Evolutionary conservation across 2,113 vertebrate species (phyloP), one percentile per base, ranked within the genome.

Genomic region (Trematomus loennbergii): DNA sequence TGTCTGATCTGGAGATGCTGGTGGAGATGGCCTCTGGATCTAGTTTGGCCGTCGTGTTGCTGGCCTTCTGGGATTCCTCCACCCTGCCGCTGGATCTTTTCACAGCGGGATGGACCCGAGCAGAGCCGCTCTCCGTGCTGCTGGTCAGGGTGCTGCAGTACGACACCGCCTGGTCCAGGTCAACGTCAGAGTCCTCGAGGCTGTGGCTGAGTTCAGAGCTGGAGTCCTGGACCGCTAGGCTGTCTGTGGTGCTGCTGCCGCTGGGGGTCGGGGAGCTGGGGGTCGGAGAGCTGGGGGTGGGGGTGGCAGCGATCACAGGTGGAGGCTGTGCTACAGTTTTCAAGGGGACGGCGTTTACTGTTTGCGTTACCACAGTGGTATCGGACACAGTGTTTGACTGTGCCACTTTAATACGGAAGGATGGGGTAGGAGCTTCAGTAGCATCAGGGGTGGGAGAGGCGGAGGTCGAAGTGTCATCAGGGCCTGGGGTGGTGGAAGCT

Each of bases 131-230:
- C 16, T n/a, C 85, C 29, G 96, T 88, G 13, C 85, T 94, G 85
- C 94, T 95, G 73, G 73, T 88, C 58, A 89, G 75, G 87, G 79
- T 91, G 88, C 87, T 94, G 89, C 94, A 83, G 60, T 73, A 61
- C 43, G 92, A 94, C 50, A 78, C 94, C 57, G 54, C 61, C 2
- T 82, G 89, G 57, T 97, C 96, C 5, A 89, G 91, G 79, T 96
- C 96, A 81, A 62, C 57, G 40, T 97, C 97, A 5, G 92, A 95
- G 82, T 96, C 96, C 69, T 97, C 95, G 0, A 88, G 91, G 85
- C 95, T 96, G 71, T 90, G 93, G 73, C 92, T 95, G 63, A 95
- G 91, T 43, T 96, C 95, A 45, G 95, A 95, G 85, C 88, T 96
- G 53, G 92, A 95, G 75, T 96, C 96, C 84, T 97, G 95, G 0